These are phyloP conservation scores for Lepidothrix coronata DNA, from an alignment of 2,113 vertebrate species.

Conservation along the genomic window DNA sequence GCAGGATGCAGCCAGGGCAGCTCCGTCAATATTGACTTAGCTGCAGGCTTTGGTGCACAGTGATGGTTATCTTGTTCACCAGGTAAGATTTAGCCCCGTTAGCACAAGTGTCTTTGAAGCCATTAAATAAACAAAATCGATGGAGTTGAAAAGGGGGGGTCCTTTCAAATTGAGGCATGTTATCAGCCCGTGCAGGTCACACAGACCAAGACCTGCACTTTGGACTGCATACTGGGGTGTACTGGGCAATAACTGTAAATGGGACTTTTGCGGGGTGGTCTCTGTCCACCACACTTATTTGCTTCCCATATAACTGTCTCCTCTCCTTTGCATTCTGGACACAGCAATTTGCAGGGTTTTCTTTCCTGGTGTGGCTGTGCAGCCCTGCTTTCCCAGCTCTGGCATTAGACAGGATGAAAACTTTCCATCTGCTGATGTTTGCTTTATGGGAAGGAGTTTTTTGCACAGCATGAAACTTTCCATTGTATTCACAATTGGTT, in stretches of 20 bases:
- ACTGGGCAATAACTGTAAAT: neutral
- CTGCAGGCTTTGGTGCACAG: neutral
- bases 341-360: neutral
- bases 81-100: neutral
- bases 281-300: neutral
- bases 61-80: neutral
- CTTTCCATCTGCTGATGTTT: slow-evolving; percentile 13
- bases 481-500: neutral
- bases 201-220: neutral
- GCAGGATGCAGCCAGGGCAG: slow-evolving; percentile 1
- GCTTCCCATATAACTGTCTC: neutral
- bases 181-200: neutral
- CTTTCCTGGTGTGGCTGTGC: neutral
- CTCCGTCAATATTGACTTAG: slow-evolving; percentile 58
- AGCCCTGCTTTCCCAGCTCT: neutral
- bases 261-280: neutral
- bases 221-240: neutral
- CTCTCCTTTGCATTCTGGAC: neutral
- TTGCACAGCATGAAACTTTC: slow-evolving; percentile 24
- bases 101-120: slow-evolving; percentile 32
- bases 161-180: neutral
- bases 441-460: slow-evolving; percentile 32
- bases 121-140: neutral
- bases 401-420: neutral
- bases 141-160: neutral